Base-by-base conservation (phyloP, 2,797 vertebrate species). In the Harpagifer antarcticus region DNA sequence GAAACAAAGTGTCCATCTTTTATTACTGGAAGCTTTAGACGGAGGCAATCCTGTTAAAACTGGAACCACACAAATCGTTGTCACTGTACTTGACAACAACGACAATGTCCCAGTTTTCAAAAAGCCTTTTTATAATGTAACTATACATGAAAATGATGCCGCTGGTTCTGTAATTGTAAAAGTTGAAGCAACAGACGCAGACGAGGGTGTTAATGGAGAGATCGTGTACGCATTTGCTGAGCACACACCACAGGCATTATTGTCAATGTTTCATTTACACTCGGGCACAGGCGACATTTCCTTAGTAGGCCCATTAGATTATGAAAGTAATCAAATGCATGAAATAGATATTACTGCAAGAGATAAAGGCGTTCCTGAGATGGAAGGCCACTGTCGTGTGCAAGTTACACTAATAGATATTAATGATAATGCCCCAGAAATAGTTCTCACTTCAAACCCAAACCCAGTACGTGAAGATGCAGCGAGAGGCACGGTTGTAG, bases 21-120 rank as follows among this genome's bases (percentile, higher is more conserved):
- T 95, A 2, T 49, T 92, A 3, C 48, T 95, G 5, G 95, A 91
- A 15, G 94, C 93, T 0, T 47, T 93, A 48, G 95, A 95, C 27
- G 94, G 92, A 48, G 95, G 94, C 0, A 93, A 78, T 57, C 93
- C 94, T 0, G 82, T 81, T 2, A 92, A 70, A 84, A 86, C 87
- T 14, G 94, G 92, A 7, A 90, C 87, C 0, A 72, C 84, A 17
- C 23, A 85, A 44, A 90, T 95, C 2, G 64, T 23, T 1, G 68
- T 94, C 1, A 82, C 70, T 4, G 92, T 95, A 0, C 74, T 89
- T 0, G 94, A 95, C 76, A 89, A 0, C 1, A 94, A 94, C 40
- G 93, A 95, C 55, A 94, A 95, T 27, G 75, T 84, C 0, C 93
- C 94, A 0, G 58, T 89, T 23, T 95, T 94, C 73, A 81, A 74